Base-by-base conservation (phyloP, 1,140 invertebrate species). In the Drosophila athabasca region DNA sequence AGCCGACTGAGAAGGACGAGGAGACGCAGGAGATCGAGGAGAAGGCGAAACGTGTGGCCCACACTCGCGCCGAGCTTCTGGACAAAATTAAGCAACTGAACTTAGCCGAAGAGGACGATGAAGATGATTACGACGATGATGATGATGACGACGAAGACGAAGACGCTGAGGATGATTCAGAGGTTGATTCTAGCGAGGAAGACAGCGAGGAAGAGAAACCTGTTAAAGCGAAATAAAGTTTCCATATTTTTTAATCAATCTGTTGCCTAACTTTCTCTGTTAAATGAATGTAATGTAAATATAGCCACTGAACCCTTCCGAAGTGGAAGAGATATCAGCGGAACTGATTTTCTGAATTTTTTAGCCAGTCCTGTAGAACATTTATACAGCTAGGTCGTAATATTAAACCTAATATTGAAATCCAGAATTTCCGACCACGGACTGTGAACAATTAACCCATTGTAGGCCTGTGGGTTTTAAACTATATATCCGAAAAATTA, bases 31-130 rank as follows among this genome's bases (percentile, higher is more conserved):
- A 80, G 11, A 65, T 70, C 15, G 59, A 73, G 35, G 66, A 78
- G 49, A 64, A 67, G 72, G 78, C 74, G 4, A 65, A 60, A 7
- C 65, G 80, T 7, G 74, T 90, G 8, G 78, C 83, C 0, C 88
- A 90, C 51, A 90, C 89, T 1, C 64, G 91, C 3, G 90, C 90
- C 22, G 87, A 92, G 54, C 72, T 92, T 44, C 64, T 91, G 17
- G 79, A 90, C 19, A 92, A 92, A 77, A 92, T 92, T 17, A 92
- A 92, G 31, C 77, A 91, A 71, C 50, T 92, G 3, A 92, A 92
- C 62, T 43, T 92, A 9, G 80, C 81, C n/a, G 88, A 65, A 22
- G 83, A 92, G 24, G 76, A 81, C 8, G 79, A 84, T 15, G 76
- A 91, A 19, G 80, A 80, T 2, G 59, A 66, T 31, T 72, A 68